Base-by-base conservation (phyloP, 2,113 vertebrate species). In the Corythornis madagascariensis region DNA sequence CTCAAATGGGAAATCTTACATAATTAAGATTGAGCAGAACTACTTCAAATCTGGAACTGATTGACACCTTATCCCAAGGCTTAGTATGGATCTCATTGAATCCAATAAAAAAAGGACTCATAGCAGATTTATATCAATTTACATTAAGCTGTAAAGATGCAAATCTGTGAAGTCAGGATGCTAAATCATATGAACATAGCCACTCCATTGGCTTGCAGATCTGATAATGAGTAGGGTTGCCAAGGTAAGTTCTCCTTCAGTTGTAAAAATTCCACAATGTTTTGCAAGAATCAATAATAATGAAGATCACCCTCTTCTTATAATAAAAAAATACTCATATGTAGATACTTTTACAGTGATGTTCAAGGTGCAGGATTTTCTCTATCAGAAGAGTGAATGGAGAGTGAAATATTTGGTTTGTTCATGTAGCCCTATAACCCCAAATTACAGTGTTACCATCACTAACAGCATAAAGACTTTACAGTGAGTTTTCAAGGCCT, bases 321-420 rank as follows among this genome's bases (percentile, higher is more conserved):
- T 63, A 79, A 73, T 63, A 57, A 86, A 57, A n/a, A 40, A 61
- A 40, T 18, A 38, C 53, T 29, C 7, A 0, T 2, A 1, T 19
- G 19, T 4, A 40, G 16, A 5, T 42, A 61, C 80, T 45, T 64
- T 35, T 61, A 42, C 7, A 74, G 18, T 35, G 38, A 38, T 55
- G 24, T 12, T 22, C 15, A 52, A 55, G 17, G 16, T 57, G 9
- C 14, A 88, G 33, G 24, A 40, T 61, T 35, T 80, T 43, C 18
- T 79, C 45, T 48, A 24, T 4, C n/a, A 28, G 28, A 52, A 69
- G 7, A 3, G 5, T 24, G 14, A 8, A 20, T 65, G 26, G 15
- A 56, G 15, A 60, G 25, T 10, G 66, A n/a, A 29, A 6, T 7
- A 45, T 26, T 64, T 5, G 19, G 7, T 21, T 75, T 0, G 0